Base-by-base conservation (phyloP, 2,888 invertebrate genomes). In the Arctia plantaginis region DNA sequence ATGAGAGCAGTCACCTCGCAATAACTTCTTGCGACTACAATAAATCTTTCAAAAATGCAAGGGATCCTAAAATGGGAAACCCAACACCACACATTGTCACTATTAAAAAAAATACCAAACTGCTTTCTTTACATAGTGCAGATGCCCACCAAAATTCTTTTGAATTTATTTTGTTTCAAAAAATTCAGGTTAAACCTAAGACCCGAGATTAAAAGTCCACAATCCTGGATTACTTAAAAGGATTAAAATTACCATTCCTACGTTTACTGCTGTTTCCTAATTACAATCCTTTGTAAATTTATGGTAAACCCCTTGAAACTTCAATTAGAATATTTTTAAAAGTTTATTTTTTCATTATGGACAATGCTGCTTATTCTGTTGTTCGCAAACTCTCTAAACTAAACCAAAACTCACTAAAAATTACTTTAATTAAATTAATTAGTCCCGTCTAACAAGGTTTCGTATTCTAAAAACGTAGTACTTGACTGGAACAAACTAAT, bases 171-270 rank as follows among this genome's bases (percentile, higher is more conserved):
- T 66, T 82, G 55, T 73, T 69, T 3, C 33, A 68, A 66, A 71
- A 75, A 64, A 69, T 66, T 20, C 68, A 74, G 68, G 59, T 79
- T 74, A 74, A 62, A 12, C 65, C 13, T 55, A 77, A 69, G 62
- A 68, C n/a, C 68, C 20, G 59, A 74, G 74, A 70, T 77, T 73
- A 77, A 74, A n/a, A 75, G 72, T 70, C 55, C 71, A 41, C 75
- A 74, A 80, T 76, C 77, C 80, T 41, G 68, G 84, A 74, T 82
- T 79, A 77, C 51, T 33, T 41, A 55, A 73, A 66, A 66, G 66
- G 66, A 23, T 73, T 39, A 69, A 68, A 75, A 76, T 82, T 82
- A 79, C 39, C 67, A 74, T 74, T 18, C 18, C 73, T 75, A 74
- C 64, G 69, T 75, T 73, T 66, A 72, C 69, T 68, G 64, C 70